Conservation (phyloP, 2,113 vertebrate genomes). For the Ceyx melanurus region DNA sequence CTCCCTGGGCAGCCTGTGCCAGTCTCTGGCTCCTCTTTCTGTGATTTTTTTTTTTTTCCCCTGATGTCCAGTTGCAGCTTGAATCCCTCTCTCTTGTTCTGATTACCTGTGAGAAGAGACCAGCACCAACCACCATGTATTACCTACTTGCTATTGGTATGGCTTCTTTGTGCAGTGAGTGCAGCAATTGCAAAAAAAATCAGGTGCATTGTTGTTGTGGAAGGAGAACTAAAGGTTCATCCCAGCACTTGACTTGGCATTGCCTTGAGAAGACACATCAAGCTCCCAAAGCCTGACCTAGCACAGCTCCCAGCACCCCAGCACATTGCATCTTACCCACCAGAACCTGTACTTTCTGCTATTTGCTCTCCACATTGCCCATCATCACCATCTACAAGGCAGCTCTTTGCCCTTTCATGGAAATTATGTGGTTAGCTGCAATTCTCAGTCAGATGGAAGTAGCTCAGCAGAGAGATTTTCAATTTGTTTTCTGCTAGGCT, state of each 20-base stretch:
- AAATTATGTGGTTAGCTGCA: background rate
- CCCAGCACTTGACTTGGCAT: background rate
- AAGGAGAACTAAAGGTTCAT: background rate
- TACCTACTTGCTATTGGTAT: background rate
- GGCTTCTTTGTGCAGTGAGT: background rate
- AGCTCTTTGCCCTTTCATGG: background rate
- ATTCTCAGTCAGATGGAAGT: background rate
- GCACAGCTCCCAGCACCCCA: background rate
- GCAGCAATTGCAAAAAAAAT: background rate
- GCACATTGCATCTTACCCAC: background rate
- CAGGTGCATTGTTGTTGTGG: background rate
- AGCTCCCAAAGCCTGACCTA: background rate
- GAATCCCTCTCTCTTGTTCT: no score
- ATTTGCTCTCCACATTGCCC: background rate
- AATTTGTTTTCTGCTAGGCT: background rate
- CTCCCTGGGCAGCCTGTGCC: no score
- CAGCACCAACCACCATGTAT: no score
- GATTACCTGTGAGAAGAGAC: no score
- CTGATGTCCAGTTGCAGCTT: no score
- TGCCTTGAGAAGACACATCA: background rate
- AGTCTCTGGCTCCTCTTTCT: no score
- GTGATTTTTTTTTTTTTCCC: no score
- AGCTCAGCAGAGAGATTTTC: background rate
- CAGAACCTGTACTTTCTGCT: background rate
- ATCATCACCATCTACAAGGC: rapidly evolving